Conservation (phyloP, 2,113 vertebrate genomes). For the Micromys minutus region DNA sequence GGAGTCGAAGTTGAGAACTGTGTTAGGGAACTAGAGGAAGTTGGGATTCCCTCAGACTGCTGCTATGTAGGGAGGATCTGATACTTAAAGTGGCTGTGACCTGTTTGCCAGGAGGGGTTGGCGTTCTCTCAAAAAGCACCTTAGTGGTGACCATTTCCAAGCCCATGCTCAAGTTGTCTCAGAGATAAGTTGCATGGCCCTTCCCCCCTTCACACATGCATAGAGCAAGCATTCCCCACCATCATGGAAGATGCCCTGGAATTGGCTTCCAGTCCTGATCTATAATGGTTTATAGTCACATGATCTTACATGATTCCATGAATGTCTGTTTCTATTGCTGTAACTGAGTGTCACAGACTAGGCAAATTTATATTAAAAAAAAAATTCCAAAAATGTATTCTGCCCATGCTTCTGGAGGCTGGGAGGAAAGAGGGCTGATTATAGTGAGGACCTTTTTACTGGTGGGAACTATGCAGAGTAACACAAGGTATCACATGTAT, state of each 20-base stretch:
- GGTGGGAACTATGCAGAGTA: neutral
- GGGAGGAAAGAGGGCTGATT: neutral
- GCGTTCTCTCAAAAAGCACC: neutral
- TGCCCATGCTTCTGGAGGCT: neutral
- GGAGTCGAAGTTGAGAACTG: neutral
- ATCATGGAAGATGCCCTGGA: neutral
- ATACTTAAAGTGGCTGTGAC: neutral
- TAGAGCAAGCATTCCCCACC: neutral
- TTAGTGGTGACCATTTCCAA: neutral
- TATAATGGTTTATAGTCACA: neutral
- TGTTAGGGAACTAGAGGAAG: neutral
- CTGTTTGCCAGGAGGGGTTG: neutral
- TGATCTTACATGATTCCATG: neutral
- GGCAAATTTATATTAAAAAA: neutral
- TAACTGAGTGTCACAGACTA: neutral
- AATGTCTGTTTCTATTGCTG: neutral
- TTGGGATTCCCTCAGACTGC: neutral
- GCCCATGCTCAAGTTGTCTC: neutral
- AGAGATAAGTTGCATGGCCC: neutral
- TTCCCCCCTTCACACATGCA: neutral
- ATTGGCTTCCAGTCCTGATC: neutral
- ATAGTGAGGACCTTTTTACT: neutral
- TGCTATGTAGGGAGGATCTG: neutral
- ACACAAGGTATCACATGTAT: neutral
- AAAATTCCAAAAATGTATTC: neutral